Evolutionary conservation across 2,113 vertebrate genomes (phyloP).

Genomic region (Lota lota): DNA sequence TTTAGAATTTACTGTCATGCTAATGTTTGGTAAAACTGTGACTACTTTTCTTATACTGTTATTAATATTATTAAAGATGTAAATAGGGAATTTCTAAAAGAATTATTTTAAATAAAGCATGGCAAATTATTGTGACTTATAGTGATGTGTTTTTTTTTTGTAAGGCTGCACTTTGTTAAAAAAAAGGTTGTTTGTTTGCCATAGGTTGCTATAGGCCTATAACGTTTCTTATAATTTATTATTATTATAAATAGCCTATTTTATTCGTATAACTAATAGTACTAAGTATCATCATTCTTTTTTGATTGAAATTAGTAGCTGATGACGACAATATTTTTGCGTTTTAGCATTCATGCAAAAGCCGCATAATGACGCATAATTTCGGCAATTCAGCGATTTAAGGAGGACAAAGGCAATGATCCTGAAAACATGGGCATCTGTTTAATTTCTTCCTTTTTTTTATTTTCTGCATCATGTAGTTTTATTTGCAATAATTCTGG

Average conservation of each 20-base stretch:
- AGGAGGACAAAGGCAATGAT: conserved; percentile 76
- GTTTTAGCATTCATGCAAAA: neutral
- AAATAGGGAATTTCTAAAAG: conserved; percentile 79
- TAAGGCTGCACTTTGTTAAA: too few species aligned
- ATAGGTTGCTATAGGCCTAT: too few species aligned
- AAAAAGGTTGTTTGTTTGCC: too few species aligned
- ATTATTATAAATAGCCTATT: too few species aligned
- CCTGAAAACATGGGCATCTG: conserved; percentile 78
- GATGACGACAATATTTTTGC: neutral
- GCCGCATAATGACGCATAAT: conserved; percentile 15
- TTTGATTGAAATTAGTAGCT: conserved; percentile 3
- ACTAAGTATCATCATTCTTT: neutral
- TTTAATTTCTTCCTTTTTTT: conserved; percentile 72
- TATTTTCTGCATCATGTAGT: conserved; percentile 82
- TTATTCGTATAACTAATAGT: too few species aligned
- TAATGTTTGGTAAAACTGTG: conserved; percentile 70
- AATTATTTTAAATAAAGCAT: conserved; percentile 86
- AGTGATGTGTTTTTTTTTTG: too few species aligned
- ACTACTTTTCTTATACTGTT: conserved; percentile 75
- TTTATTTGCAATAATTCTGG: conserved; percentile 80
- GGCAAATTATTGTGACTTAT: conserved; percentile 37
- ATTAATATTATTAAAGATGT: conserved; percentile 78
- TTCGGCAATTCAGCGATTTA: conserved; percentile 60
- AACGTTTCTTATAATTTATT: too few species aligned
- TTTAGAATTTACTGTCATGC: conserved; percentile 67